Evolutionary conservation across 2,797 vertebrate species (phyloP).

Genomic region (Potorous gilbertii): DNA sequence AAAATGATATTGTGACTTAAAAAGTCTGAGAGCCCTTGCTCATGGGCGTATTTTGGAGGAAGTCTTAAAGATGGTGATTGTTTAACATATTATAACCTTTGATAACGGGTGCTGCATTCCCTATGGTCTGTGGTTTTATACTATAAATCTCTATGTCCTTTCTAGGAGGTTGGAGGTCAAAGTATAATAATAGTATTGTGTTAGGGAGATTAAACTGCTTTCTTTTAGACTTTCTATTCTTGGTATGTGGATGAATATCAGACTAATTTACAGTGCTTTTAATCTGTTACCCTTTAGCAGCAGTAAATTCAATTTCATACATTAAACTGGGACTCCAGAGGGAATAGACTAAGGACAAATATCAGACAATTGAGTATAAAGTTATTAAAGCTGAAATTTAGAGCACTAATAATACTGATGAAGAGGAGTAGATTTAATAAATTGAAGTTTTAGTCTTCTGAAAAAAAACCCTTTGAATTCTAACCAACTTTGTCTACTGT

Average conservation of each 20-base stretch:
- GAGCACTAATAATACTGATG: conserved; percentile 36
- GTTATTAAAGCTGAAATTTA: conserved; percentile 53
- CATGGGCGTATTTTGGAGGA: conserved; percentile 20
- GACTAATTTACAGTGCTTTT: conserved; percentile 73
- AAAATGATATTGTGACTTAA: neutral
- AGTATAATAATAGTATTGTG: conserved; percentile 59
- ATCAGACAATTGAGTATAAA: conserved; percentile 46
- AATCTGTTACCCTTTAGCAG: conserved; percentile 68
- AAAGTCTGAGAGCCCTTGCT: conserved; percentile 4
- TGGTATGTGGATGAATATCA: conserved; percentile 60
- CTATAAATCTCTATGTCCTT: conserved; percentile 71
- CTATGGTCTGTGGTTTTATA: conserved; percentile 39
- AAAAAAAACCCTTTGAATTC: neutral
- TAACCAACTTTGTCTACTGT: neutral
- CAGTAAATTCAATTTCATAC: conserved; percentile 69
- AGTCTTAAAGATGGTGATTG: neutral
- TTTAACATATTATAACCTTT: neutral
- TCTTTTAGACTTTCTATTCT: conserved; percentile 63
- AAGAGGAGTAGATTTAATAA: conserved; percentile 54
- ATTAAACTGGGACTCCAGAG: conserved; percentile 52
- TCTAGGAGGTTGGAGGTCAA: conserved; percentile 57
- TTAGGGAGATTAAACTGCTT: conserved; percentile 61
- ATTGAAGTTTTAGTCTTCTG: neutral
- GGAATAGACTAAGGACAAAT: conserved; percentile 41
- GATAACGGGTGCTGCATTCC: neutral